Base-by-base conservation (phyloP, 2,888 invertebrate genomes). In the Perithous albicinctus region DNA sequence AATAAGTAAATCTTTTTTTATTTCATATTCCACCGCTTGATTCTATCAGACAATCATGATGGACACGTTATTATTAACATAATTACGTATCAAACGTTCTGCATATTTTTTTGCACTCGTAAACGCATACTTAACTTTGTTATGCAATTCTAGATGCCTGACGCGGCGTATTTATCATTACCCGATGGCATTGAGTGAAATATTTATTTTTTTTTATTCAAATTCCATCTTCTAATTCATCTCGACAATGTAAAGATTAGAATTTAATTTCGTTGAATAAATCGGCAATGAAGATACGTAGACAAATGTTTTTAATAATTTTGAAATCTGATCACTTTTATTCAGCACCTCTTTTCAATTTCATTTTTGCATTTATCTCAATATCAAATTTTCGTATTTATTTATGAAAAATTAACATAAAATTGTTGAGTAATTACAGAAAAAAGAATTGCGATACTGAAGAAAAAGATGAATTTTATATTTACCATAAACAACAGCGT, bases 41-140 rank as follows among this genome's bases (percentile, higher is more conserved):
- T 7, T 51, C 26, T 23, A 43, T 69, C 29, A 8, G n/a, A 7
- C 32, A 61, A 32, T 20, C 48, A n/a, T 10, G 46, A 41, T 10
- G n/a, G 59, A 23, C 35, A 70, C 56, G 75, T 75, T 82, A 41
- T 38, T 70, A 82, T 82, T 70, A 82, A 38, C 48, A 18, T 75
- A 82, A 82, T 82, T 82, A 59, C 51, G 69, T 41, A 20, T 12
- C 61, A 56, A 66, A 75, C 48, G 59, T 59, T 81, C 46, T 29
- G 12, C 63, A 78, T 20, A 15, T 38, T 54, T 38, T 72, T 32
- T 54, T 54, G 18, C 29, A 38, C 73, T 26, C 38, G 20, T 4
- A 48, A 20, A 8, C 43, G 43, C 35, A 10, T 41, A 46, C 51
- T 32, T 12, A 2, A 12, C 18, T 8, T 54, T 15, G 69, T 74